Evolutionary conservation across 2,113 vertebrate genomes (phyloP).

Genomic region (Tylochromis polylepis): DNA sequence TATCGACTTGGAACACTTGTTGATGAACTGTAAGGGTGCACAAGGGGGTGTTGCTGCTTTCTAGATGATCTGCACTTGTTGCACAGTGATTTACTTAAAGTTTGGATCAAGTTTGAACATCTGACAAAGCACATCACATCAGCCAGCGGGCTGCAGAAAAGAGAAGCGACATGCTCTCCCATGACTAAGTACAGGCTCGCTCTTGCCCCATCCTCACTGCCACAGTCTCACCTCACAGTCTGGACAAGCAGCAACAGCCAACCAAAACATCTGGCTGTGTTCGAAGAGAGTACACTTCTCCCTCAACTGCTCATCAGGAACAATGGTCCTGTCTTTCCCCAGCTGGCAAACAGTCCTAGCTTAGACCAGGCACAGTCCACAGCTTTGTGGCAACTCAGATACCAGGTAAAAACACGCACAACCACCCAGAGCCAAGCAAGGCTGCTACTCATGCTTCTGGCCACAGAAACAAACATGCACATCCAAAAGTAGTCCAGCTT

Average conservation of each 20-base stretch:
- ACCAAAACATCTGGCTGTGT: conserved; percentile 49
- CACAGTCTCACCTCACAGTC: conserved; percentile 31
- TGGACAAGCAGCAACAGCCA: conserved; percentile 11
- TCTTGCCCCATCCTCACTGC: background rate
- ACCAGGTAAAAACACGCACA: background rate
- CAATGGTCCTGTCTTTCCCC: conserved; percentile 46
- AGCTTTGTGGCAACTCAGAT: conserved; percentile 1
- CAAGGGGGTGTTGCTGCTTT: background rate
- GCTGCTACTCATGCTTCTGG: conserved; percentile 16
- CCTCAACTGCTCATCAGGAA: conserved; percentile 41
- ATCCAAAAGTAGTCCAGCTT: background rate
- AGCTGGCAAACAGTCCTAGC: background rate
- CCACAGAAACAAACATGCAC: conserved; percentile 27
- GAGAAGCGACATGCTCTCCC: background rate
- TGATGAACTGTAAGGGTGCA: background rate
- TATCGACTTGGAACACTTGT: background rate
- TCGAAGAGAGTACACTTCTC: conserved; percentile 15
- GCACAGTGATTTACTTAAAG: background rate
- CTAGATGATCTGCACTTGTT: background rate
- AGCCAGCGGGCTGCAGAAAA: background rate
- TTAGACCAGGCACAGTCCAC: background rate
- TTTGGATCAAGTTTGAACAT: background rate
- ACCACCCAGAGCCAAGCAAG: conserved; percentile 12
- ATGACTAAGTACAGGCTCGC: background rate
- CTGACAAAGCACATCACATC: background rate